These are phyloP conservation scores for Watsonalla binaria DNA, from an alignment of 2,888 invertebrate species.

Conservation along the genomic window DNA sequence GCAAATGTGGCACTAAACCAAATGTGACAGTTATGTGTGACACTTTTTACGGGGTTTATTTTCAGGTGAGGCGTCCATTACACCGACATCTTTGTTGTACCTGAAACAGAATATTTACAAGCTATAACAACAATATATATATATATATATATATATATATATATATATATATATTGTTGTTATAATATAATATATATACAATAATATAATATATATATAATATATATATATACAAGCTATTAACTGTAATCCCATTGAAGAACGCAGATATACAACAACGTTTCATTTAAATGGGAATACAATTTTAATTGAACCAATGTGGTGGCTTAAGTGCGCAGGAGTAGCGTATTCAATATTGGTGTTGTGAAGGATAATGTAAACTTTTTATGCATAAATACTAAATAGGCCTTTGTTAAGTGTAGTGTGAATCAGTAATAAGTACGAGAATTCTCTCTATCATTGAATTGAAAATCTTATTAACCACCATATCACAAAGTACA, in stretches of 20 bases:
- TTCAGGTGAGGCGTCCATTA: conserved; percentile 14
- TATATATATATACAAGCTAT: background rate
- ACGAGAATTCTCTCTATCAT: no score
- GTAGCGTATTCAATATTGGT: background rate
- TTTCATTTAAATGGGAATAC: background rate
- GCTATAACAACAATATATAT: no score
- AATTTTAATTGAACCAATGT: background rate
- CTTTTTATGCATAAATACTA: no score
- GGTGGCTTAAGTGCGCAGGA: background rate
- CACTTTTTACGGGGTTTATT: conserved; percentile 33
- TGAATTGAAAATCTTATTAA: no score
- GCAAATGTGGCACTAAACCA: conserved; percentile 35
- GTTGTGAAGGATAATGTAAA: background rate
- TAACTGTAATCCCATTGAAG: background rate
- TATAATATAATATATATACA: no score
- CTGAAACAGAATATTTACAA: conserved; percentile 1
- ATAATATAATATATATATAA: no score
- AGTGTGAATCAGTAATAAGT: no score
- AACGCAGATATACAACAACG: background rate
- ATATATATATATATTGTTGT: no score
- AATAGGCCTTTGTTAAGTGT: no score
- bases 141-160: no score
- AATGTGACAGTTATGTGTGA: conserved; percentile 30
- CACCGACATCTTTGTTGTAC: conserved; percentile 1
- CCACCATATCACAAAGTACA: no score